Conservation (phyloP, 2,797 vertebrate species). For the Pseudopleuronectes americanus region DNA sequence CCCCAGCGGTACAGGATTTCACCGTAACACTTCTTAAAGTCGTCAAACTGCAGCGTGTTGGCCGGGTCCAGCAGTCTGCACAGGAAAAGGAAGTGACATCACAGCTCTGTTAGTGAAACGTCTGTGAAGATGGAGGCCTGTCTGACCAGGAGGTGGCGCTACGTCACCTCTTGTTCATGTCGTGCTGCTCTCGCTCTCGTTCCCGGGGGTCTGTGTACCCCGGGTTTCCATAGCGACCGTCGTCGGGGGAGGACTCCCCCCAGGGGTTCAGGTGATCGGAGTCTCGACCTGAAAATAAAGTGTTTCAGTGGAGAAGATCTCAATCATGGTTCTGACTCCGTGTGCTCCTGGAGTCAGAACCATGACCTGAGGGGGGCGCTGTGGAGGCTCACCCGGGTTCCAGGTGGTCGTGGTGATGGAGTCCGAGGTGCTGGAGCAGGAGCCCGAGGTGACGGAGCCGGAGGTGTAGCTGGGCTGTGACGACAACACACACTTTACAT, state of each 20-base stretch:
- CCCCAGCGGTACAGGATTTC: slow-evolving; percentile 98
- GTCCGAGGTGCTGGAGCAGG: slow-evolving; percentile 94
- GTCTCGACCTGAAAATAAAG: slow-evolving; percentile 80
- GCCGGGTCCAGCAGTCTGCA: slow-evolving; percentile 92
- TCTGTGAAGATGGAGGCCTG: too few relatives aligned
- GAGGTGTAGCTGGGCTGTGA: slow-evolving; percentile 93
- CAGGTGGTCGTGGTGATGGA: slow-evolving; percentile 86
- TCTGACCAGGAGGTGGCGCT: neutral
- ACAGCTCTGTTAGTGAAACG: neutral
- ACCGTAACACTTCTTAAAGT: slow-evolving; percentile 98
- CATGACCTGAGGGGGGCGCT: neutral
- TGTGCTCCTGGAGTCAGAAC: accelerated
- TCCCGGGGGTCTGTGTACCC: slow-evolving; percentile 89
- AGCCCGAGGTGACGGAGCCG: slow-evolving; percentile 86
- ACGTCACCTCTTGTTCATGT: slow-evolving; percentile 93
- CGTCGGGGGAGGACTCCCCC: slow-evolving; percentile 93
- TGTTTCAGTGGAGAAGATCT: neutral
- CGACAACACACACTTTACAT: neutral
- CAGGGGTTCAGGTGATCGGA: slow-evolving; percentile 87
- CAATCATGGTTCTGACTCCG: too few relatives aligned
- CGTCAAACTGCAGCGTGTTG: slow-evolving; percentile 94
- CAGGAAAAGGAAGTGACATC: slow-evolving; percentile 21
- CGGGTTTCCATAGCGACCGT: slow-evolving; percentile 89
- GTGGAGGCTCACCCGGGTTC: slow-evolving; percentile 85
- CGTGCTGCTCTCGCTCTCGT: slow-evolving; percentile 93